A percentile compares a stretch with the other conserved stretches of the same genome.
Evolutionary conservation across 2,797 vertebrate species (phyloP).

Genomic region (Galagoides demidoff): DNA sequence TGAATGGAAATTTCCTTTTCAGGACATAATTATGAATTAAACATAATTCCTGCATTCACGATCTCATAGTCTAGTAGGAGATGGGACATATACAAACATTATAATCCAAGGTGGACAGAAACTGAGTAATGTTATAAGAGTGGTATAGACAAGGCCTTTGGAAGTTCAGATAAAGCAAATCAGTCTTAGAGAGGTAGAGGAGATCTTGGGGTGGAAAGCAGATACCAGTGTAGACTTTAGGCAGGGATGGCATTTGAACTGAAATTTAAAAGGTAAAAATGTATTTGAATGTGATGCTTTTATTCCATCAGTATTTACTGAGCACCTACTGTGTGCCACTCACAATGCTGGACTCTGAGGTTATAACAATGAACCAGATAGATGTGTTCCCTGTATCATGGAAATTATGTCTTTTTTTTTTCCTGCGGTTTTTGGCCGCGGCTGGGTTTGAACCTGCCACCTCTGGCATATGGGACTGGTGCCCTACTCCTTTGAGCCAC

Average conservation of each 20-base stretch:
- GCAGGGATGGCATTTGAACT: background rate
- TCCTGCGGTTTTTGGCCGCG: too few species aligned
- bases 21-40: constrained; percentile 20
- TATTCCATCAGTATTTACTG: constrained; percentile 13
- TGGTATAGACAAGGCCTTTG: background rate
- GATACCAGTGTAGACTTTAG: background rate
- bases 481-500: too few species aligned
- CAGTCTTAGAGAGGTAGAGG: background rate
- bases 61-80: background rate
- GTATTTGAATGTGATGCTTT: background rate
- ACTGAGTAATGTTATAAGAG: background rate
- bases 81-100: background rate
- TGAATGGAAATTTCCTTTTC: constrained; percentile 16
- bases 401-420: background rate
- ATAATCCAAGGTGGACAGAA: background rate
- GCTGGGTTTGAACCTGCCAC: too few species aligned
- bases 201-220: background rate
- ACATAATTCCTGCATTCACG: background rate
- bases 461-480: too few species aligned
- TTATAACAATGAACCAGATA: background rate
- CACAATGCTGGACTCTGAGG: background rate
- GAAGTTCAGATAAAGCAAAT: background rate
- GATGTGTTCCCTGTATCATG: background rate
- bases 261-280: constrained; percentile 53
- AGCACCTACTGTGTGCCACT: background rate